Percentiles rank a stretch among this genome's conserved stretches.
phyloP scores from a whole-genome alignment of 2,113 vertebrate genomes.

The Pseudorectes ferrugineus region DNA sequence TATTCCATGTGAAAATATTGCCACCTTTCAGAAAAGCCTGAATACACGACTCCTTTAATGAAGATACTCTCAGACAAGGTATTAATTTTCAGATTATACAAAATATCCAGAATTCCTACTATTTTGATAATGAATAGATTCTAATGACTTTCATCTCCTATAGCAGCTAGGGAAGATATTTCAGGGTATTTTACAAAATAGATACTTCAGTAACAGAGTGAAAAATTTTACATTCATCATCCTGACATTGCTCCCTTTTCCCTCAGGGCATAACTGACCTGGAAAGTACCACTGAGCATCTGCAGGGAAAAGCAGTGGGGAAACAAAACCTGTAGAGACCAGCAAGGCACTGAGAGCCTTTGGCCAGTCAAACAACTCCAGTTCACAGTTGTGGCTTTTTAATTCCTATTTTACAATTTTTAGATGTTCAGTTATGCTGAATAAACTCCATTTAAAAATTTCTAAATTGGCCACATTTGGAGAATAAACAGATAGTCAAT shows the following conservation, averaged over 20 bases:
- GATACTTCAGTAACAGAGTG: background rate
- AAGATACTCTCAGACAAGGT: background rate
- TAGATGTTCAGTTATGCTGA: background rate
- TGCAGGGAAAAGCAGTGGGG: background rate
- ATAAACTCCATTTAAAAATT: background rate
- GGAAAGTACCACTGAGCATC: background rate
- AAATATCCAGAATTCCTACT: background rate
- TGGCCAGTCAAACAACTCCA: background rate
- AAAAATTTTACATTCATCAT: background rate
- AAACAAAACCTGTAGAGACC: background rate
- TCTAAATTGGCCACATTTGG: background rate
- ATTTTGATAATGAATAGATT: background rate
- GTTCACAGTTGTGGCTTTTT: background rate
- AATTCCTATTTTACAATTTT: background rate
- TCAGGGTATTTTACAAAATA: background rate
- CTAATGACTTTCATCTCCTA: background rate
- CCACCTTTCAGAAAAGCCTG: background rate
- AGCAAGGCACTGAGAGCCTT: background rate
- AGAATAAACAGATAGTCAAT: background rate
- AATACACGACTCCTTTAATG: background rate
- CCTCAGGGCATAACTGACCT: background rate
- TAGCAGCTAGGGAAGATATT: background rate
- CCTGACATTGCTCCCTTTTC: background rate
- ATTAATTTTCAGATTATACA: background rate
- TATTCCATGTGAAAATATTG: conserved; percentile 22